Evolutionary conservation across 2,888 invertebrate species (phyloP), one percentile per base, ranked within the genome.

Genomic region (Clusia tigrina): DNA sequence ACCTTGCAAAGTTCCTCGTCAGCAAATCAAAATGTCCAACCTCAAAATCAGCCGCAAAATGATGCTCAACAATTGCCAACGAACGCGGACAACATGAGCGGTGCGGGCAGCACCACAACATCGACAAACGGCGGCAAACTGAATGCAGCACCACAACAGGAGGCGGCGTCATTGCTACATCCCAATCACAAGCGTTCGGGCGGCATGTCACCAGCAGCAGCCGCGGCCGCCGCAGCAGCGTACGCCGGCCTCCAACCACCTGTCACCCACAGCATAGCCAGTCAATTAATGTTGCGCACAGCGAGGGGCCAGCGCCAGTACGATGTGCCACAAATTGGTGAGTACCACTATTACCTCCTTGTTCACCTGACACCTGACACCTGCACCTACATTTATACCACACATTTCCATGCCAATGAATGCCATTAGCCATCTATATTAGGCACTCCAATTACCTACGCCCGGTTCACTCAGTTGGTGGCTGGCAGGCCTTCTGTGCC

Each of bases 291-390:
- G 91, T 85, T 91, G 78, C 88, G 92, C 74, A 89, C 91, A 64
- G 88, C 91, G 66, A 88, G 93, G 73, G 90, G 91, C 70, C 89
- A 89, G 81, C 86, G 91, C 76, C 89, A 90, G 77, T 93, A 93
- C 84, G 93, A 93, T 85, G 93, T 93, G 70, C 93, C 93, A 73
- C 93, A 92, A 86, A 93, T 93, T 80, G 93, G 93, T 93, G 79
- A 88, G 89, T 87, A n/a, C n/a, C n/a, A n/a, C n/a, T n/a, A n/a
- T n/a, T n/a, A n/a, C n/a, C n/a, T n/a, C n/a, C n/a, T n/a, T n/a
- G n/a, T n/a, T n/a, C n/a, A n/a, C n/a, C n/a, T n/a, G n/a, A n/a
- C n/a, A n/a, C n/a, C n/a, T n/a, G n/a, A n/a, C n/a, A n/a, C n/a
- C n/a, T n/a, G n/a, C n/a, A n/a, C n/a, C n/a, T n/a, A n/a, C n/a